A percentile compares a stretch with the other conserved stretches of the same genome.
These are phyloP conservation scores for Tethya wilhelma DNA, from an alignment of 37 sponge, comb jelly and placozoan genomes.

Conservation along the genomic window DNA sequence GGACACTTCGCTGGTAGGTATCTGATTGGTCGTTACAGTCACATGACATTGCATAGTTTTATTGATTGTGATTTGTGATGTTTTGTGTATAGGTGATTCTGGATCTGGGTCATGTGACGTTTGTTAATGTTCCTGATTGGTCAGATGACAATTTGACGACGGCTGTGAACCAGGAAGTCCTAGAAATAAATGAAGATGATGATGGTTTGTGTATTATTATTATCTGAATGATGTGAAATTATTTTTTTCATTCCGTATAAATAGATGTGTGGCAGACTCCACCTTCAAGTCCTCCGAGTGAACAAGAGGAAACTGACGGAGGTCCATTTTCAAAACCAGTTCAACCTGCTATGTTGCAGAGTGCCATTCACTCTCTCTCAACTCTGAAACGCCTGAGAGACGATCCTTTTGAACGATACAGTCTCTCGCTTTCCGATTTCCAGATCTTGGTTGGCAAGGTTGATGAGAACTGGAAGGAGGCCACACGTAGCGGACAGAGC, in stretches of 20 bases:
- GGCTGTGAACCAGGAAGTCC: neutral
- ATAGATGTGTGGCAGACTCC: constrained; percentile 73
- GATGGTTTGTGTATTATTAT: neutral
- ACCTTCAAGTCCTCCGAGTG: constrained; percentile 74
- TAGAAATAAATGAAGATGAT: constrained; percentile 42
- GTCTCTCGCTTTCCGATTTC: constrained; percentile 68
- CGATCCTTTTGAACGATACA: constrained; percentile 59
- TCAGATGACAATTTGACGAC: constrained; percentile 17
- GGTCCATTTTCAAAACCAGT: neutral
- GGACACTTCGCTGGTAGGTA: constrained; percentile 62
- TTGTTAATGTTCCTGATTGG: constrained; percentile 59
- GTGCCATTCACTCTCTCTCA: neutral
- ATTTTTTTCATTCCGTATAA: neutral
- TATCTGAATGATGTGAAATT: neutral
- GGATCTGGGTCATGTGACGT: constrained; percentile 83
- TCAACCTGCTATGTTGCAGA: neutral
- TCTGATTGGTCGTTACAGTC: neutral
- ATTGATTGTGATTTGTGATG: neutral
- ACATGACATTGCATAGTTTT: neutral
- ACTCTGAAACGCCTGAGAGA: neutral
- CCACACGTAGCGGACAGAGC: constrained; percentile 8
- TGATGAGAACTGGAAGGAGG: constrained; percentile 19
- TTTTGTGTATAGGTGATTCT: constrained; percentile 67
- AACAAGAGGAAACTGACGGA: constrained; percentile 13
- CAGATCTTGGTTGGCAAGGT: constrained; percentile 70